Evolutionary conservation across 2,888 invertebrate genomes (phyloP).

Genomic region (Drymonia ruficornis): DNA sequence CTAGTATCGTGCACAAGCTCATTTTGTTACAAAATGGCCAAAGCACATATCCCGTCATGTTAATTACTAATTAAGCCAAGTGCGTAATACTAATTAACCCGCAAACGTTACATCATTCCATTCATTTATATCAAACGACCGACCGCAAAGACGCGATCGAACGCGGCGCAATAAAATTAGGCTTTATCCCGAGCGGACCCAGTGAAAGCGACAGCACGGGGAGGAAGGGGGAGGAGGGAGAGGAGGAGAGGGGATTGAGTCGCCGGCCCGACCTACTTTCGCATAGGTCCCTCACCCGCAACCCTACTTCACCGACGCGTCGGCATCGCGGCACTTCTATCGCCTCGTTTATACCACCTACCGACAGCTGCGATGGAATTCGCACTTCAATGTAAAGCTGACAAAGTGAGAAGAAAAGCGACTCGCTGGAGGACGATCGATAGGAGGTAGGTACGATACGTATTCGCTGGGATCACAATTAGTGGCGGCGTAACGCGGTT

Average conservation of each 20-base stretch:
- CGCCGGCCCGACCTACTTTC: conserved; percentile 70
- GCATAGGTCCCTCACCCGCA: conserved; percentile 53
- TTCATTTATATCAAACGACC: conserved; percentile 51
- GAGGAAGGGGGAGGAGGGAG: conserved; percentile 39
- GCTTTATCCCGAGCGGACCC: conserved; percentile 68
- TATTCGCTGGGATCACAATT: conserved; percentile 68
- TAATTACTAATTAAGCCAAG: conserved; percentile 2
- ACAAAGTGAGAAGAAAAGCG: conserved; percentile 53
- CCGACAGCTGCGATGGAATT: conserved; percentile 55
- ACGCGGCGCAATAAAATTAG: conserved; percentile 77
- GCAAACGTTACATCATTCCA: conserved; percentile 39
- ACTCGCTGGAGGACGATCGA: conserved; percentile 56
- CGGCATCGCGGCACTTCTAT: conserved; percentile 47
- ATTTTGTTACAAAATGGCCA: conserved; percentile 22
- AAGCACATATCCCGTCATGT: background rate
- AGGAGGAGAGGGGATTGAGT: conserved; percentile 30
- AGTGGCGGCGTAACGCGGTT: conserved; percentile 67
- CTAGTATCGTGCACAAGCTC: background rate
- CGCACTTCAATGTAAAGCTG: conserved; percentile 62
- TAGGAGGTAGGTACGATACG: conserved; percentile 56
- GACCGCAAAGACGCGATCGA: conserved; percentile 66
- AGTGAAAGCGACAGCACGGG: conserved; percentile 71
- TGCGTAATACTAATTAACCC: conserved; percentile 10
- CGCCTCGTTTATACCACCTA: conserved; percentile 48
- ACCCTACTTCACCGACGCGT: conserved; percentile 46